Evolutionary conservation across 1,140 invertebrate genomes (phyloP).

Genomic region (Tetraneura akinire): DNA sequence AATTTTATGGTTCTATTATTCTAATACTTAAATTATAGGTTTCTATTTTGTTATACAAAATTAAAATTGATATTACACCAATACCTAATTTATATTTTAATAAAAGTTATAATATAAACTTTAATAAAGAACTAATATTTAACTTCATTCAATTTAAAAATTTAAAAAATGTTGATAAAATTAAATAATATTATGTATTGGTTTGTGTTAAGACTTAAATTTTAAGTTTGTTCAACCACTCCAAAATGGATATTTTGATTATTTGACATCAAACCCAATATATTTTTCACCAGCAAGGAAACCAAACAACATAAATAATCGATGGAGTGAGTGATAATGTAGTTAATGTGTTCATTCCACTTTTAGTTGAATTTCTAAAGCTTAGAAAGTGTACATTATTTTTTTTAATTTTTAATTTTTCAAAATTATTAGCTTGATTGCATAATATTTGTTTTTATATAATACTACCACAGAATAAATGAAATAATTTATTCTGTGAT

Average conservation of each 20-base stretch:
- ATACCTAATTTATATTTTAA: too few relatives aligned
- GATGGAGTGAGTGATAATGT: constrained; percentile 44
- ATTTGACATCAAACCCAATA: constrained; percentile 44
- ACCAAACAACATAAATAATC: constrained; percentile 47
- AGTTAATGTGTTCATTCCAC: neutral
- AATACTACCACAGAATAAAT: too few relatives aligned
- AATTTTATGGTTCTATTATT: too few relatives aligned
- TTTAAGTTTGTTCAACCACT: constrained; percentile 42
- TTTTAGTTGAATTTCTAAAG: neutral
- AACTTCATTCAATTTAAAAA: too few relatives aligned
- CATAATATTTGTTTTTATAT: neutral
- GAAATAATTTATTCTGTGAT: too few relatives aligned
- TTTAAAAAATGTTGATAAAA: too few relatives aligned
- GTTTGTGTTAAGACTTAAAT: constrained; percentile 42
- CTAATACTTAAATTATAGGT: too few relatives aligned
- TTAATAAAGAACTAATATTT: too few relatives aligned
- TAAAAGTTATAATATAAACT: too few relatives aligned
- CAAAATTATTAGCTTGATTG: neutral
- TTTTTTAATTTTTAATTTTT: neutral
- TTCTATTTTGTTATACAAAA: too few relatives aligned
- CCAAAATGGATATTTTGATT: constrained; percentile 44
- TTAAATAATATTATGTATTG: constrained; percentile 3
- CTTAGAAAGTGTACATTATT: neutral
- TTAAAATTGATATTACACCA: too few relatives aligned
- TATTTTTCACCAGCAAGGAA: constrained; percentile 48